phyloP scores from a whole-genome alignment of 2,113 vertebrate genomes.

The Colistium nudipinnis region DNA sequence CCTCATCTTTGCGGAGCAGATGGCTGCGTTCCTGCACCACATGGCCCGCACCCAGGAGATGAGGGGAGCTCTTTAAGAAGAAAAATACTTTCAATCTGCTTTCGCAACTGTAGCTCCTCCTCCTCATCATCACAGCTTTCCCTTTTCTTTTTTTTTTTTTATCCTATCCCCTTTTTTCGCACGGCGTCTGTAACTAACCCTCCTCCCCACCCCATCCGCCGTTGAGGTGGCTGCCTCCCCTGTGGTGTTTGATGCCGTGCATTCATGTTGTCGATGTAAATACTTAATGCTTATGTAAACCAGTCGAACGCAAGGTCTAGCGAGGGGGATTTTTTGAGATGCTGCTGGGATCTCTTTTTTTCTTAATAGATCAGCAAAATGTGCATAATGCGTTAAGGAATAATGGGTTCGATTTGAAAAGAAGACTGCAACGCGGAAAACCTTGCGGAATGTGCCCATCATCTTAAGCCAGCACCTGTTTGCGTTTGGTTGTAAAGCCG shows the following conservation, averaged over 20 bases:
- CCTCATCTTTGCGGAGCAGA: slow-evolving; percentile 73
- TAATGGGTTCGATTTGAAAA: slow-evolving; percentile 13
- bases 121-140: slow-evolving; percentile 39
- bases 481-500: not conserved
- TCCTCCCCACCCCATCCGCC: not conserved
- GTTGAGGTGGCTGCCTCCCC: not conserved
- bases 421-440: slow-evolving; percentile 14
- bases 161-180: too few species aligned
- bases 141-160: too few species aligned
- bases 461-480: not conserved
- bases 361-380: slow-evolving; percentile 20
- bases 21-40: slow-evolving; percentile 72
- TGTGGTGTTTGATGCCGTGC: slow-evolving; percentile 10
- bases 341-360: slow-evolving; percentile 22
- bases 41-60: slow-evolving; percentile 69
- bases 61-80: slow-evolving; percentile 72
- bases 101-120: slow-evolving; percentile 64
- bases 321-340: slow-evolving; percentile 62
- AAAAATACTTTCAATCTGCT: slow-evolving; percentile 78
- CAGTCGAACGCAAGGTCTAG: slow-evolving; percentile 56
- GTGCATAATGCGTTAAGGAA: slow-evolving; percentile 31
- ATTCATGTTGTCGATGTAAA: slow-evolving; percentile 60
- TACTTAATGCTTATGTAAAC: slow-evolving; percentile 53
- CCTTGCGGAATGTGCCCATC: slow-evolving; percentile 7
- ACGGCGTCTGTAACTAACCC: slow-evolving; percentile 19